Percentiles rank a stretch among this genome's conserved stretches.
Evolutionary conservation across 1,140 invertebrate species (phyloP).

Genomic region (Hyphantria cunea): DNA sequence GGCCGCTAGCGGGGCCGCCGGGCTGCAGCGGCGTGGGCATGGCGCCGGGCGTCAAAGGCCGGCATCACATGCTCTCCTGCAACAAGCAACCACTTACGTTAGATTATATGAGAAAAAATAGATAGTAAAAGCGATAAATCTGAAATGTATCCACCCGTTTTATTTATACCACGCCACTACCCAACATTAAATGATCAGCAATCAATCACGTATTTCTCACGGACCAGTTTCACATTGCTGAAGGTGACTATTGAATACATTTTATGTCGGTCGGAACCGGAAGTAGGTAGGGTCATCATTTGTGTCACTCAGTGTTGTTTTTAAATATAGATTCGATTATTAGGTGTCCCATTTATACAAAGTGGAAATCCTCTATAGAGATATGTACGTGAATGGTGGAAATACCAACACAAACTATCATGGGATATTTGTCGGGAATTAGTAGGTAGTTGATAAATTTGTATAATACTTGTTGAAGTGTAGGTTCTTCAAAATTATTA

Average conservation of each 20-base stretch:
- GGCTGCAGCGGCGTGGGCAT: slow-evolving; percentile 82
- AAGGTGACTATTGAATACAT: slow-evolving; percentile 63
- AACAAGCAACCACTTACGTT: slow-evolving; percentile 47
- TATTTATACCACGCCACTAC: slow-evolving; percentile 12
- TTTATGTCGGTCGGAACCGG: slow-evolving; percentile 50
- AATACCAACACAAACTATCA: not conserved
- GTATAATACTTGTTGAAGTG: slow-evolving; percentile 5
- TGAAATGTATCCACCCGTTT: too few relatives aligned
- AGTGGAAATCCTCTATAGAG: slow-evolving; percentile 1
- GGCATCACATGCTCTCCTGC: slow-evolving; percentile 82
- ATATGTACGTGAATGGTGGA: not conserved
- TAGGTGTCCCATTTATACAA: slow-evolving; percentile 26
- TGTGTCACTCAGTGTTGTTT: slow-evolving; percentile 52
- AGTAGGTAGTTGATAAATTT: slow-evolving; percentile 3
- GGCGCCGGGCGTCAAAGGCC: slow-evolving; percentile 81
- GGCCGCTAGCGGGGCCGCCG: slow-evolving; percentile 80
- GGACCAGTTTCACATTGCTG: slow-evolving; percentile 54
- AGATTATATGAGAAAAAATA: not conserved
- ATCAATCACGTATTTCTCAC: slow-evolving; percentile 60
- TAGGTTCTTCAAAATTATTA: slow-evolving; percentile 24
- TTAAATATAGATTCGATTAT: slow-evolving; percentile 35
- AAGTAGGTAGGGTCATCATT: slow-evolving; percentile 59
- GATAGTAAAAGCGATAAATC: too few relatives aligned
- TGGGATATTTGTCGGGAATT: slow-evolving; percentile 6
- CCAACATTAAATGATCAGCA: slow-evolving; percentile 28